Percentiles rank a stretch among this genome's conserved stretches.
Evolutionary conservation across 92 coral and sea anemone genomes (phyloP).

Genomic region (Zoanthus sociatus): DNA sequence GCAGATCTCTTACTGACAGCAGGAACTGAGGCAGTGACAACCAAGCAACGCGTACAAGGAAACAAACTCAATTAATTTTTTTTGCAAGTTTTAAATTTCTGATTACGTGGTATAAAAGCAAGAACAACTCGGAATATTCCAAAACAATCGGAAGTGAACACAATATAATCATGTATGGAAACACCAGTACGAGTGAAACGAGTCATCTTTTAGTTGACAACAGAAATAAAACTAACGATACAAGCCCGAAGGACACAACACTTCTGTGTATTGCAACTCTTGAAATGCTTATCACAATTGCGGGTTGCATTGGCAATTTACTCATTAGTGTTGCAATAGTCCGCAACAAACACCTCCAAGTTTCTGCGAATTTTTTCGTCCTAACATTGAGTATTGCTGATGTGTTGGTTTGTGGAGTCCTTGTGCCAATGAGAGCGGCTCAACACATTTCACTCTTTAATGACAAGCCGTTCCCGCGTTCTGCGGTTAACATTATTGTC

Average conservation of each 20-base stretch:
- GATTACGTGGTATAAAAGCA: neutral
- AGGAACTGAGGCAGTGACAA: neutral
- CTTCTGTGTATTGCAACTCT: slow-evolving; percentile 31
- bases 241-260: neutral
- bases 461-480: slow-evolving; percentile 23
- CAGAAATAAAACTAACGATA: neutral
- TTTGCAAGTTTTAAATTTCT: neutral
- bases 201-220: neutral
- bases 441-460: slow-evolving; percentile 55
- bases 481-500: slow-evolving; percentile 47
- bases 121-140: neutral
- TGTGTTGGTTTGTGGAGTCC: slow-evolving; percentile 55
- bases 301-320: slow-evolving; percentile 61
- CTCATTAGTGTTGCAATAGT: slow-evolving; percentile 60
- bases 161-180: neutral
- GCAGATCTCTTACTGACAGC: neutral
- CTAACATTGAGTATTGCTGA: slow-evolving; percentile 63
- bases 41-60: neutral
- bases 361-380: slow-evolving; percentile 64
- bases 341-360: slow-evolving; percentile 59
- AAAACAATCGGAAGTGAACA: neutral
- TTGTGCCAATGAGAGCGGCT: slow-evolving; percentile 69
- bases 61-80: neutral
- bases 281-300: slow-evolving; percentile 53
- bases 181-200: slow-evolving; percentile 14